A percentile compares a stretch with the other conserved stretches of the same genome.
phyloP scores from a whole-genome alignment of 1,140 invertebrate genomes.

The Drosophila paulistorum region DNA sequence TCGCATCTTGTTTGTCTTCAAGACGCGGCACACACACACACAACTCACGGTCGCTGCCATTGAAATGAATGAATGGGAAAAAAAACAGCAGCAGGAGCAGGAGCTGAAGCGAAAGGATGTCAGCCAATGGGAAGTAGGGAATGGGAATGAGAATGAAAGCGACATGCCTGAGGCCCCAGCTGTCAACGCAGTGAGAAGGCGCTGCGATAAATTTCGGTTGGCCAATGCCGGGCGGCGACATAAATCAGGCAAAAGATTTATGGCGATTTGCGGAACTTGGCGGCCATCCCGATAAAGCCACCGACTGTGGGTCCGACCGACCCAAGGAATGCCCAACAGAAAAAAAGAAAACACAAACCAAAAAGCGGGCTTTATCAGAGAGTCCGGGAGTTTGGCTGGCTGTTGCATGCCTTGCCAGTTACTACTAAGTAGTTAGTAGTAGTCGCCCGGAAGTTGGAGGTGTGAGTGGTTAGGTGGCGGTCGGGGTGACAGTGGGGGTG shows the following conservation, averaged over 20 bases:
- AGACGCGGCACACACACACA: constrained; percentile 47
- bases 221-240: constrained; percentile 75
- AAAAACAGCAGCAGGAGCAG: constrained; percentile 22
- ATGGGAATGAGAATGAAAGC: constrained; percentile 10
- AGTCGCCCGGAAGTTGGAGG: neutral
- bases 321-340: constrained; percentile 36
- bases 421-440: constrained; percentile 39
- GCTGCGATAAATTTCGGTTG: constrained; percentile 74
- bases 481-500: neutral
- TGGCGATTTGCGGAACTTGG: constrained; percentile 76
- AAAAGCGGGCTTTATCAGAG: constrained; percentile 30
- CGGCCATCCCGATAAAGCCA: constrained; percentile 59
- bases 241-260: constrained; percentile 82
- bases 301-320: neutral
- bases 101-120: constrained; percentile 7
- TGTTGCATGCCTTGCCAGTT: constrained; percentile 47
- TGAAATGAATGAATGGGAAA: constrained; percentile 11
- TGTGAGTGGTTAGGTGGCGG: neutral
- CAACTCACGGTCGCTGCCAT: constrained; percentile 17
- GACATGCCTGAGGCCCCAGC: constrained; percentile 49
- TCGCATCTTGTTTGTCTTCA: constrained; percentile 59
- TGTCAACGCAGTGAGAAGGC: constrained; percentile 56
- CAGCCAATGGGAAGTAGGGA: neutral
- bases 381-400: constrained; percentile 16
- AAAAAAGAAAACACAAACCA: neutral